Base-by-base conservation (phyloP, 92 coral and sea anemone species). In the Galaxea fascicularis region DNA sequence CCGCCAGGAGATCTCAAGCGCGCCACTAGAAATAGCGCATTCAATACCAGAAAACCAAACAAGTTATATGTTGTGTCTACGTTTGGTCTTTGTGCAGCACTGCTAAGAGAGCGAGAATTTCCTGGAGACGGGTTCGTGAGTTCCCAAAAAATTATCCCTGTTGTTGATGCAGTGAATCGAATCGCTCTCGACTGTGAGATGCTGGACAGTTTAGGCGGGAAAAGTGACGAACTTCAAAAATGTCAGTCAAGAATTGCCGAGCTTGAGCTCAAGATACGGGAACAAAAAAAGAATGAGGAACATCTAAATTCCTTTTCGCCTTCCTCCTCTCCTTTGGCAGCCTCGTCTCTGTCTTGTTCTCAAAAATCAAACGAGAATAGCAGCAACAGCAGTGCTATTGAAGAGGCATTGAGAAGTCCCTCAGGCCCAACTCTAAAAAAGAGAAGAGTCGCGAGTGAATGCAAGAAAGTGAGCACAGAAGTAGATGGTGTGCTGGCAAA, bases 301-400 rank as follows among this genome's bases (percentile, higher is more conserved):
- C 20, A 15, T 64, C 51, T 15, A 16, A 29, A 51, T 52, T 82
- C 78, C 20, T 69, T 67, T 26, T 39, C 68, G 10, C 69, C 86
- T 57, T 49, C 10, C 17, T 49, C 54, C 54, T 66, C 86, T 82
- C 86, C 86, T 82, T 70, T 81, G 28, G 49, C 86, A 49, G 68
- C 77, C 26, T 81, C 86, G 28, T 81, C 86, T 68, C 77, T 60
- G 7, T 72, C 58, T 72, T 20, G 0, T n/a, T 15, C 24, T 1
- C 41, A 35, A 35, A 21, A 9, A 10, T 27, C 31, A 62, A 4
- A 62, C 3, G 31, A 62, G 26, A 18, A 26, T 22, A 69, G 25
- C 29, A 74, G 25, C 67, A 75, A 18, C 80, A 75, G 67, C 80
- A 75, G 80, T 57, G 63, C 56, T 2, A 85, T 85, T 49, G 77